Percentiles rank a stretch among this genome's conserved stretches.
phyloP scores from a whole-genome alignment of 1,140 invertebrate species.

The Scaptomyza pallida region DNA sequence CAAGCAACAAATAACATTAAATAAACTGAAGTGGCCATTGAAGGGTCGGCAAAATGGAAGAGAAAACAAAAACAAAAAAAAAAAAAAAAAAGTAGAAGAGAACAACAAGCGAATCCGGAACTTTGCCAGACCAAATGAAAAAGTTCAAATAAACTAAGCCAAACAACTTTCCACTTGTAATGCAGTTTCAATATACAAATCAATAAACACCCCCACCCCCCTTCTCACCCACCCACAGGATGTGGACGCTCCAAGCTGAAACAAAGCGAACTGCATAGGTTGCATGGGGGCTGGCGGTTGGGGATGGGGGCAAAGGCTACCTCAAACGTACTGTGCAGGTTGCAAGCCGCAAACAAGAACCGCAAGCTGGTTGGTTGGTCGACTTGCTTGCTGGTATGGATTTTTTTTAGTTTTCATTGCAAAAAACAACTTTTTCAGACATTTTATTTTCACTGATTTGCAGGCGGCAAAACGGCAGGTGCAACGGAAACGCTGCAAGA shows the following conservation, averaged over 20 bases:
- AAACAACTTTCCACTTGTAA: constrained; percentile 71
- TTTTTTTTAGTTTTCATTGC: constrained; percentile 7
- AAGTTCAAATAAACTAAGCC: constrained; percentile 70
- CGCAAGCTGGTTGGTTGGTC: constrained; percentile 27
- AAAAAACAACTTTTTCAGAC: constrained; percentile 62
- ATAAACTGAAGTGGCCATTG: constrained; percentile 53
- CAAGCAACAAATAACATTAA: constrained; percentile 62
- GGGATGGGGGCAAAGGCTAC: neutral
- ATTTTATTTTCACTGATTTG: constrained; percentile 43
- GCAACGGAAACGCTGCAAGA: constrained; percentile 32
- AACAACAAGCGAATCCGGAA: constrained; percentile 46
- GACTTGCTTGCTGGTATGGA: constrained; percentile 24
- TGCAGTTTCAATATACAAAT: constrained; percentile 82
- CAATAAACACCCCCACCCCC: constrained; percentile 72
- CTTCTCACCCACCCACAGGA: constrained; percentile 1
- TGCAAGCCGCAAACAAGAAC: constrained; percentile 28
- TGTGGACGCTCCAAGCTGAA: constrained; percentile 21
- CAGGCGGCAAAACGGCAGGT: constrained; percentile 26
- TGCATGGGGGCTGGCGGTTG: no score
- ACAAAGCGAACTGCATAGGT: constrained; percentile 12
- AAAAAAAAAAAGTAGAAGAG: no score
- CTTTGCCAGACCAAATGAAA: constrained; percentile 57
- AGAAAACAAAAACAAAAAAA: constrained; percentile 24
- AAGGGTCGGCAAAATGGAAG: constrained; percentile 47
- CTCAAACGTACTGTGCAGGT: neutral